Evolutionary conservation across 2,113 vertebrate genomes (phyloP), one percentile per base, ranked within the genome.

Genomic region (Poecilia latipinna): DNA sequence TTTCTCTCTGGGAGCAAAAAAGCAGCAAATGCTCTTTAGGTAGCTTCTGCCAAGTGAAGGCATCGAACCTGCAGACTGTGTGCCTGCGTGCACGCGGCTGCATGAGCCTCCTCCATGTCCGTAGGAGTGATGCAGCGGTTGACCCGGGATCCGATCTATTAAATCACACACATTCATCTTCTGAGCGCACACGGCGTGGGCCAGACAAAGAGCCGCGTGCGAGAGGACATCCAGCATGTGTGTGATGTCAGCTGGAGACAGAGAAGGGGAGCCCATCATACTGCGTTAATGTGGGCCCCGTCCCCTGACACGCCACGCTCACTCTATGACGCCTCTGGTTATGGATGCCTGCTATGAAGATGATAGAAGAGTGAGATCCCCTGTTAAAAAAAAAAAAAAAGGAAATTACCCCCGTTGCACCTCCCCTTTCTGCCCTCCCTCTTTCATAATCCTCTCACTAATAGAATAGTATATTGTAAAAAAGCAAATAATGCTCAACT

Each of bases 241-340:
- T 91, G 90, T 89, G 87, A 91, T 92, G 92, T 93, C 92, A 91
- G 89, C 89, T 87, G 86, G 91, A 90, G 84, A 93, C 90, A 93
- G 91, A 89, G 83, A 86, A 87, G 83, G 64, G 86, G 83, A 93
- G 89, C 86, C 85, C 91, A 91, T 92, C 90, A 87, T 89, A 90
- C 90, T 86, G 86, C 79, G 10, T 86, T 90, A 86, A 89, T 88
- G 78, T 85, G 85, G 88, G 71, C 85, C 87, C 82, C 90, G 91
- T 92, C 88, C 88, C 79, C 85, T 89, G 88, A 93, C 90, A 91
- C 75, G 35, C 31, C 74, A 48, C 22, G 80, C 57, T 71, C 82
- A 77, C 87, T 84, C 77, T 77, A 71, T 86, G 80, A 86, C 83
- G 77, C 82, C 57, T 61, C 73, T 48, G 64, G 82, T 87, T 84